Conservation (phyloP, 2,797 vertebrate species). For the Melanotaenia boesemani region DNA sequence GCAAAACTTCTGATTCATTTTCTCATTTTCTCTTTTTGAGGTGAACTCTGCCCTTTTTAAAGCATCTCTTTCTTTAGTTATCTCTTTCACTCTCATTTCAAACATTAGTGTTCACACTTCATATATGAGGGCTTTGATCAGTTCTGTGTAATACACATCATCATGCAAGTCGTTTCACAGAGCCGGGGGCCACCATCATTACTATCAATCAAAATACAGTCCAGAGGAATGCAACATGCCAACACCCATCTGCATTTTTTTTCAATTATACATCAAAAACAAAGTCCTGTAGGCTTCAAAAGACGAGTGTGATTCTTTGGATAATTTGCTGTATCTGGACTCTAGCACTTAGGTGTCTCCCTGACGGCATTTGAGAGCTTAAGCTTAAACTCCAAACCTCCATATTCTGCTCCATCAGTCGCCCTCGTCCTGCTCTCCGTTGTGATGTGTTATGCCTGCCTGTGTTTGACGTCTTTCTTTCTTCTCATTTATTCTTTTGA, state of each 20-base stretch:
- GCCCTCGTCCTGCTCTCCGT: constrained; percentile 37
- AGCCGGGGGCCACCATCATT: constrained; percentile 67
- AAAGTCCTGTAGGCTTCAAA: constrained; percentile 43
- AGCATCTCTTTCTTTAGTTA: constrained; percentile 5
- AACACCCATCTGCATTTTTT: constrained; percentile 31
- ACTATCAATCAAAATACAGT: constrained; percentile 63
- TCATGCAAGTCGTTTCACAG: constrained; percentile 62
- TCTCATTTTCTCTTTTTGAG: constrained; percentile 33
- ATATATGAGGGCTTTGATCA: constrained; percentile 76
- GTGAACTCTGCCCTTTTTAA: constrained; percentile 17
- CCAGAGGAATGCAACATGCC: constrained; percentile 2
- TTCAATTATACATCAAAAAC: constrained; percentile 61
- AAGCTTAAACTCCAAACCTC: constrained; percentile 23
- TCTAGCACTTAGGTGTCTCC: constrained; percentile 28
- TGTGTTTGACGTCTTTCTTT: constrained; percentile 43
- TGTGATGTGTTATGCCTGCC: constrained; percentile 44
- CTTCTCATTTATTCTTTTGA: constrained; percentile 63
- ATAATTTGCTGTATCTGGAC: constrained; percentile 1
- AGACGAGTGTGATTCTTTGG: constrained; percentile 6
- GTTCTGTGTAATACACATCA: constrained; percentile 56
- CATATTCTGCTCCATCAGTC: constrained; percentile 26
- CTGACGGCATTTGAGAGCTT: constrained; percentile 25
- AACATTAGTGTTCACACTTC: constrained; percentile 65
- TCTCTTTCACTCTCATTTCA: constrained; percentile 40
- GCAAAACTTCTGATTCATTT: constrained; percentile 33